Conservation (phyloP, 2,888 invertebrate species). For the Entomobrya proxima region DNA sequence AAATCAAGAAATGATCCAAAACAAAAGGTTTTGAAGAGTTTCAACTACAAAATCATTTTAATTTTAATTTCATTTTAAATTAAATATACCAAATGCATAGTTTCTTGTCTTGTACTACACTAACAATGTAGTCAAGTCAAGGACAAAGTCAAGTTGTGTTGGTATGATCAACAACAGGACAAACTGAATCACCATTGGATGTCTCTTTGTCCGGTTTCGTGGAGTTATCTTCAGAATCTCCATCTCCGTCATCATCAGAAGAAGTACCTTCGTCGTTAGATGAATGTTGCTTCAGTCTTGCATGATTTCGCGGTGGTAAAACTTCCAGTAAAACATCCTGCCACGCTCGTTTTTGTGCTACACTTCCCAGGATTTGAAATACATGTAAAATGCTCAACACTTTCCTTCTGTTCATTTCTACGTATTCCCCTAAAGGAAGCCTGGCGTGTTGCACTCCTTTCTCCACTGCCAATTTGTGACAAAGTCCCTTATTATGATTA, state of each 20-base stretch:
- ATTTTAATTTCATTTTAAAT: too few species aligned
- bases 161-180: too few species aligned
- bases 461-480: conserved; percentile 87
- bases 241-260: conserved; percentile 27
- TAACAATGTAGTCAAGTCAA: too few species aligned
- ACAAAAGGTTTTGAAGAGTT: too few species aligned
- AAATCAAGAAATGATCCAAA: too few species aligned
- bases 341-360: conserved; percentile 88
- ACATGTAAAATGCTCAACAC: conserved; percentile 98
- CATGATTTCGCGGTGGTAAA: conserved; percentile 88
- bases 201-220: background rate
- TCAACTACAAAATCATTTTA: too few species aligned
- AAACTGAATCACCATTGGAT: too few species aligned
- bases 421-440: conserved; percentile 91
- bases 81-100: too few species aligned
- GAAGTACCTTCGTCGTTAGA: conserved; percentile 29
- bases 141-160: too few species aligned
- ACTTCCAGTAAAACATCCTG: conserved; percentile 86
- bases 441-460: conserved; percentile 88
- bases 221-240: too few species aligned
- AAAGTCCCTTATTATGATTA: conserved; percentile 94
- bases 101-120: too few species aligned
- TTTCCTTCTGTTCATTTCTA: conserved; percentile 93
- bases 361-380: conserved; percentile 87
- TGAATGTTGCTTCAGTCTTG: conserved; percentile 76